These are phyloP conservation scores for Epinotia brunnichana DNA, from an alignment of 2,888 invertebrate genomes.

Conservation along the genomic window DNA sequence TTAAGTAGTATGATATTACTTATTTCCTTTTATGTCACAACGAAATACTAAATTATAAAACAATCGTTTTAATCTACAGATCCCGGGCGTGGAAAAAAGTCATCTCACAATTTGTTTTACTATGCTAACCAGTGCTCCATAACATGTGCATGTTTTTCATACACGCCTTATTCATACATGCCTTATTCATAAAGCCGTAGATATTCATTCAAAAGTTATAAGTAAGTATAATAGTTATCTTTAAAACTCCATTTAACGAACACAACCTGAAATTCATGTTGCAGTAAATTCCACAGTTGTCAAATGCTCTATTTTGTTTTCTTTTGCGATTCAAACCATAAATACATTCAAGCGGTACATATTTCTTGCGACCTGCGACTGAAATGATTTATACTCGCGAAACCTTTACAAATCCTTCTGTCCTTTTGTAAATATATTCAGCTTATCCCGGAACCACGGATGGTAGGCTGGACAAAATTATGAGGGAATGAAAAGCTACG, in stretches of 20 bases:
- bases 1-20: no score
- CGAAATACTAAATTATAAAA: no score
- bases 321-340: slow-evolving; percentile 41
- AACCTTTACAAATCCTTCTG: slow-evolving; percentile 39
- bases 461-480: slow-evolving; percentile 36
- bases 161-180: no score
- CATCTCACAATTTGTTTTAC: no score
- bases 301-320: slow-evolving; percentile 26
- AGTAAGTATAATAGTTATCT: not conserved
- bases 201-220: not conserved
- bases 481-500: slow-evolving; percentile 21
- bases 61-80: no score
- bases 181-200: no score
- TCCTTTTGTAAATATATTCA: slow-evolving; percentile 41
- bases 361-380: slow-evolving; percentile 46
- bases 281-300: slow-evolving; percentile 21
- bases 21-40: no score
- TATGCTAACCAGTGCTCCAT: no score
- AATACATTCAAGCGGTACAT: slow-evolving; percentile 46
- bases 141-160: no score
- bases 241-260: not conserved
- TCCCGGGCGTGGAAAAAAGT: no score
- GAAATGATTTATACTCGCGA: slow-evolving; percentile 47
- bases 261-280: not conserved
- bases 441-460: slow-evolving; percentile 35